These are phyloP conservation scores for Platycnemis pennipes DNA, from an alignment of 2,888 invertebrate species.

Conservation along the genomic window DNA sequence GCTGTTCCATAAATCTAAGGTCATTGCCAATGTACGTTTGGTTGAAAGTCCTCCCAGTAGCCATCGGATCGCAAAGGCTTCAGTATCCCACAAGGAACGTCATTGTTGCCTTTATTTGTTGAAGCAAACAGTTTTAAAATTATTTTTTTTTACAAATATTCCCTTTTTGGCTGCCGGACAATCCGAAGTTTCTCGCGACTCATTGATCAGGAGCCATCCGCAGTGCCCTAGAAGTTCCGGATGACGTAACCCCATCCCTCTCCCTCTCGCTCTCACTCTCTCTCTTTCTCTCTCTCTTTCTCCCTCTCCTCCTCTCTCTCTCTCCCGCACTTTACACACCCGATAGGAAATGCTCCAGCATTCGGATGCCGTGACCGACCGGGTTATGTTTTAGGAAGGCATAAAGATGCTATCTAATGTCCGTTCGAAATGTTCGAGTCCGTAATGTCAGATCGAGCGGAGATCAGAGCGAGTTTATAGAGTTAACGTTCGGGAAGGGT, in stretches of 20 bases:
- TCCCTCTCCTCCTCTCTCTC: not conserved
- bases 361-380: not conserved
- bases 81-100: not conserved
- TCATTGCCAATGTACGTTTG: not conserved
- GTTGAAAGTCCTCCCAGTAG: not conserved
- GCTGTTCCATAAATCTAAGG: not conserved
- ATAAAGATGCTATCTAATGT: not conserved
- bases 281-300: not conserved
- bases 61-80: not conserved
- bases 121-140: not conserved
- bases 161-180: not conserved
- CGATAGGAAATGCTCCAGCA: not conserved
- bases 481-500: not conserved
- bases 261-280: not conserved
- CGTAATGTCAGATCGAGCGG: not conserved
- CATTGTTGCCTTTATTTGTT: not conserved
- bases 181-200: not conserved
- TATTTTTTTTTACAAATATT: not conserved
- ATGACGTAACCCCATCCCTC: not conserved
- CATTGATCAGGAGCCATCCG: conserved; percentile 18
- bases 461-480: no score
- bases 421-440: not conserved
- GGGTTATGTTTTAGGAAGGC: not conserved
- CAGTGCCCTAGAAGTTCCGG: not conserved
- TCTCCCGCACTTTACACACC: not conserved